These are phyloP conservation scores for Idaea dimidiata DNA, from an alignment of 2,888 invertebrate species.

Conservation along the genomic window DNA sequence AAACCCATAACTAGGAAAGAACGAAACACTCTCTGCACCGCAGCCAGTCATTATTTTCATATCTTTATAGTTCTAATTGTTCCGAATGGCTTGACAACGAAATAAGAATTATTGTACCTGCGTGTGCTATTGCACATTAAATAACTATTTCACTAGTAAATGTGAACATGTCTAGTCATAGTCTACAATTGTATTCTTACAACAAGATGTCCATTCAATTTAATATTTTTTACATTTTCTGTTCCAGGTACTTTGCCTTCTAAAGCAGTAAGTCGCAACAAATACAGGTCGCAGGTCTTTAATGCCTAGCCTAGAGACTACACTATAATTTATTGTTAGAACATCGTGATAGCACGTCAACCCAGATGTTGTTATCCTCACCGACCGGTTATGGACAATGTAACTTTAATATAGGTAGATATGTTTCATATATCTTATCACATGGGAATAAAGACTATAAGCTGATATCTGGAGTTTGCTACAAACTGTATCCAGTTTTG, in stretches of 20 bases:
- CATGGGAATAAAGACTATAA: slow-evolving; percentile 14
- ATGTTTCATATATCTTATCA: slow-evolving; percentile 14
- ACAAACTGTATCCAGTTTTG: slow-evolving; percentile 17
- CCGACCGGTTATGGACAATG: slow-evolving; percentile 27
- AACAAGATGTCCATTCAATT: not conserved
- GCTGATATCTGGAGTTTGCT: not conserved
- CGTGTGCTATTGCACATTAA: too few species aligned
- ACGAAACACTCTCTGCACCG: too few species aligned
- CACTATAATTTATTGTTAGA: slow-evolving; percentile 4
- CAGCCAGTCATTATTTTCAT: too few species aligned
- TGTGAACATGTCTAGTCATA: not conserved
- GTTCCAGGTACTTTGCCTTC: slow-evolving; percentile 24
- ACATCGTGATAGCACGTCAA: slow-evolving; percentile 19
- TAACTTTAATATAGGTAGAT: slow-evolving; percentile 12
- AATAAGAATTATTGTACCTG: too few species aligned
- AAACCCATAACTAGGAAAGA: too few species aligned
- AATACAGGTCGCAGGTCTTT: not conserved
- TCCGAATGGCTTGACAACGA: too few species aligned
- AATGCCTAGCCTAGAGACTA: not conserved
- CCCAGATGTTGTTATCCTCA: slow-evolving; percentile 25
- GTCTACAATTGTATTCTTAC: not conserved
- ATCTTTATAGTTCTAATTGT: too few species aligned
- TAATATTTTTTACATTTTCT: slow-evolving; percentile 14
- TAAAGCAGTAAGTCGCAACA: not conserved
- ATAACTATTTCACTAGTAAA: not conserved